Percentiles rank a stretch among this genome's conserved stretches.
Conservation (phyloP, 2,113 vertebrate genomes). For the Notiomystis cincta region DNA sequence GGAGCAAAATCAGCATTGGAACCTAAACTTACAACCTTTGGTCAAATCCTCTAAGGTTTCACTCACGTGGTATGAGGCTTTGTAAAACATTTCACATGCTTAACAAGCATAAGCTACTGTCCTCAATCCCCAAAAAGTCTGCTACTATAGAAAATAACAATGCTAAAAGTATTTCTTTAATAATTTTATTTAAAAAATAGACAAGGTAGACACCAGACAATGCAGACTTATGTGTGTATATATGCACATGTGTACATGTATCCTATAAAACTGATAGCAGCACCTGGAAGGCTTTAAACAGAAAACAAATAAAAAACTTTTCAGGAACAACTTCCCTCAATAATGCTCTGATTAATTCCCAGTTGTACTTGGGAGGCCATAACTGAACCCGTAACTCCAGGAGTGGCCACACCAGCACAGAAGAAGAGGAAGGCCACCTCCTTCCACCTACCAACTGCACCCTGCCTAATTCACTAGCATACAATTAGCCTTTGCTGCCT, state of each 20-base stretch:
- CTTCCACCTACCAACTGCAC: neutral
- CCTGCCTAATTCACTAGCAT: neutral
- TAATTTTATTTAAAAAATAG: neutral
- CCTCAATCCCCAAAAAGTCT: fast-evolving
- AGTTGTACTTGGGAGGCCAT: neutral
- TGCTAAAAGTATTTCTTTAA: neutral
- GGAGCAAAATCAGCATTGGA: neutral
- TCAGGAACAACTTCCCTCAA: neutral
- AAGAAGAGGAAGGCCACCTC: neutral
- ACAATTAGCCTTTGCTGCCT: neutral
- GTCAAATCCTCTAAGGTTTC: neutral
- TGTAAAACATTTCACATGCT: neutral
- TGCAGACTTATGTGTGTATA: fast-evolving
- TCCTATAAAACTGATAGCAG: neutral
- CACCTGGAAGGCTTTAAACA: neutral
- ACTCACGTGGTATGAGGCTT: no score
- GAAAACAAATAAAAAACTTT: neutral
- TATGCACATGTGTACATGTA: fast-evolving
- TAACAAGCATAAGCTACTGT: neutral
- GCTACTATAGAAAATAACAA: neutral
- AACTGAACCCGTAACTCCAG: neutral
- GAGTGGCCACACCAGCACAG: neutral
- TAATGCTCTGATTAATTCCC: neutral
- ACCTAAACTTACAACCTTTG: neutral
- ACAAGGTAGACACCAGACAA: neutral